Evolutionary conservation across 2,888 invertebrate species (phyloP).

Genomic region (Nowickia ferox): DNA sequence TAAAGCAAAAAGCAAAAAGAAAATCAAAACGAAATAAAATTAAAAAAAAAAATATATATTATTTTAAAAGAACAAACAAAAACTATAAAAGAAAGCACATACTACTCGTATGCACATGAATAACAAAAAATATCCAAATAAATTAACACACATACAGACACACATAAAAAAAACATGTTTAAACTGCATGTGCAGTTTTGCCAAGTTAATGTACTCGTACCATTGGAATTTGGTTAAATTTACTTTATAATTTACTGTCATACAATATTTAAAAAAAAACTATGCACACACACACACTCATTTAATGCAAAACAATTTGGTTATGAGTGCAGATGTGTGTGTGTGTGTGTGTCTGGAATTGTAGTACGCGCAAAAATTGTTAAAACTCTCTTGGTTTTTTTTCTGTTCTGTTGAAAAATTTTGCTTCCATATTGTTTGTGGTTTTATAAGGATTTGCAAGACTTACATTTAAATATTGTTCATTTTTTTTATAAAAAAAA

Average conservation of each 20-base stretch:
- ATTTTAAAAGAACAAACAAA: constrained; percentile 23
- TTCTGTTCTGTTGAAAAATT: neutral
- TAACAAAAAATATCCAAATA: constrained; percentile 18
- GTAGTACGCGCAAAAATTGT: neutral
- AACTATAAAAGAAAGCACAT: constrained; percentile 26
- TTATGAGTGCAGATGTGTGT: neutral
- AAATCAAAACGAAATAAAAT: constrained; percentile 30
- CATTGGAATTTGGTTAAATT: constrained; percentile 58
- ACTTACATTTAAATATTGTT: neutral
- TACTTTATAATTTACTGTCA: constrained; percentile 42
- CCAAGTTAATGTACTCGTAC: constrained; percentile 58
- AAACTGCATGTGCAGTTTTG: neutral
- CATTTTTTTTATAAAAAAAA: too few species aligned
- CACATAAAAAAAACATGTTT: neutral
- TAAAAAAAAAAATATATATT: constrained; percentile 13
- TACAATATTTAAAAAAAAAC: neutral
- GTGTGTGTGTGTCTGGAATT: neutral
- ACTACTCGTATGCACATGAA: neutral
- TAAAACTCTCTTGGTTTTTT: neutral
- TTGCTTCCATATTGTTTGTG: constrained; percentile 60
- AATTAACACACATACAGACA: neutral
- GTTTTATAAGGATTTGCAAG: constrained; percentile 13
- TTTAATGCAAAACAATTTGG: neutral
- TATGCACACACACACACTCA: neutral
- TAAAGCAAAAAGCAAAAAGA: constrained; percentile 19